phyloP scores from a whole-genome alignment of 92 coral and sea anemone genomes.

The Pocillopora grandis region DNA sequence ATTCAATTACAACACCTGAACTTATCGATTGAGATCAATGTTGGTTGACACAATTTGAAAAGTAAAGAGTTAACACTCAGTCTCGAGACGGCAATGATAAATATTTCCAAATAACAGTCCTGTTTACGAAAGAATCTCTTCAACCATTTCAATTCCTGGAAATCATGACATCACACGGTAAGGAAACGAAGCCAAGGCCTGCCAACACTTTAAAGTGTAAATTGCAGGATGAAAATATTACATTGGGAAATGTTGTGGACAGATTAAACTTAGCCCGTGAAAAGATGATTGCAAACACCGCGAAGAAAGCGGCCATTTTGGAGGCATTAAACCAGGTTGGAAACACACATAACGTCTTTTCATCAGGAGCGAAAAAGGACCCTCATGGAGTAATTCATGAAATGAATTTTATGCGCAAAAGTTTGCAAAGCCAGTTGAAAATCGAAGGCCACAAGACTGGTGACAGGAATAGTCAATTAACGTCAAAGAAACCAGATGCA shows the following conservation, averaged over 20 bases:
- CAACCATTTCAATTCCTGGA: slow-evolving; percentile 12
- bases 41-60: background rate
- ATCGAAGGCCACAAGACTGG: background rate
- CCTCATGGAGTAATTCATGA: background rate
- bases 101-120: background rate
- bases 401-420: slow-evolving; percentile 14
- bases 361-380: background rate
- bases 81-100: background rate
- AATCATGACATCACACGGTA: slow-evolving; percentile 6
- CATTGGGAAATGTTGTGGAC: slow-evolving; percentile 14
- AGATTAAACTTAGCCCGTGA: slow-evolving; percentile 15
- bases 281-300: slow-evolving; percentile 6
- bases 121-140: background rate
- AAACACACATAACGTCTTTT: background rate
- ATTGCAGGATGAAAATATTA: background rate
- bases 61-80: background rate
- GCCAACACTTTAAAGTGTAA: background rate
- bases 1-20: background rate
- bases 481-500: slow-evolving; percentile 3
- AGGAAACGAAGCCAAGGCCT: background rate
- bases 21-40: background rate
- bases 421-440: slow-evolving; percentile 10
- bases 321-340: slow-evolving; percentile 12
- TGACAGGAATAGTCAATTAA: background rate
- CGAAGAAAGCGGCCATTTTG: slow-evolving; percentile 8